These are phyloP conservation scores for Rhabditophanes sp. DNA, from an alignment of 2,888 invertebrate species.

Conservation along the genomic window DNA sequence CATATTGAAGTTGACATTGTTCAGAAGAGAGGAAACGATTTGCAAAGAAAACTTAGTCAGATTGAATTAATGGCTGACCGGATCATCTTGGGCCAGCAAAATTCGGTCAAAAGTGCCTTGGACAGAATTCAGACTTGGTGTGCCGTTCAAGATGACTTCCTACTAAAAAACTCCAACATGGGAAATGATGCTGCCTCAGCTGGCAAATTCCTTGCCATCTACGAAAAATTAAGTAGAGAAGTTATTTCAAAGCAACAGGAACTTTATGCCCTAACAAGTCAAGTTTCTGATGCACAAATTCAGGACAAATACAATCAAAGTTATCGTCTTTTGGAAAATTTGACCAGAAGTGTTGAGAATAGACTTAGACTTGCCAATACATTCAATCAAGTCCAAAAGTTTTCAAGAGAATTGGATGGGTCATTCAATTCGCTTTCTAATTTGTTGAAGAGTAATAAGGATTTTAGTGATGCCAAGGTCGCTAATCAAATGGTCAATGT, in stretches of 20 bases:
- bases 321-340: too few species aligned
- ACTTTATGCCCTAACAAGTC: background rate
- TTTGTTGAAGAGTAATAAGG: slow-evolving; percentile 24
- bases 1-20: too few species aligned
- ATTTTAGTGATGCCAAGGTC: slow-evolving; percentile 24
- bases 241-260: slow-evolving; percentile 18
- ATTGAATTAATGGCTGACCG: too few species aligned
- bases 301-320: too few species aligned
- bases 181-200: slow-evolving; percentile 18
- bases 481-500: slow-evolving; percentile 32
- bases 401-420: slow-evolving; percentile 14
- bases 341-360: too few species aligned
- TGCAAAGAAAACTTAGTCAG: too few species aligned
- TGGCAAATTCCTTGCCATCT: slow-evolving; percentile 20
- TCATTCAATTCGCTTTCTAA: slow-evolving; percentile 27
- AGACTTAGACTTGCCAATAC: too few species aligned
- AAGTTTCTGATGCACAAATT: slow-evolving; percentile 1
- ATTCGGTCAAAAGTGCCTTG: too few species aligned
- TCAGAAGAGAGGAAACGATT: too few species aligned
- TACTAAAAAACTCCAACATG: slow-evolving; percentile 25
- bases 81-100: too few species aligned
- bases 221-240: slow-evolving; percentile 24
- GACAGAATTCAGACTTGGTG: too few species aligned
- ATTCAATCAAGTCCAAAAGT: background rate
- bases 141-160: too few species aligned